Base-by-base conservation (phyloP, 2,113 vertebrate genomes). In the Oophaga pumilio region DNA sequence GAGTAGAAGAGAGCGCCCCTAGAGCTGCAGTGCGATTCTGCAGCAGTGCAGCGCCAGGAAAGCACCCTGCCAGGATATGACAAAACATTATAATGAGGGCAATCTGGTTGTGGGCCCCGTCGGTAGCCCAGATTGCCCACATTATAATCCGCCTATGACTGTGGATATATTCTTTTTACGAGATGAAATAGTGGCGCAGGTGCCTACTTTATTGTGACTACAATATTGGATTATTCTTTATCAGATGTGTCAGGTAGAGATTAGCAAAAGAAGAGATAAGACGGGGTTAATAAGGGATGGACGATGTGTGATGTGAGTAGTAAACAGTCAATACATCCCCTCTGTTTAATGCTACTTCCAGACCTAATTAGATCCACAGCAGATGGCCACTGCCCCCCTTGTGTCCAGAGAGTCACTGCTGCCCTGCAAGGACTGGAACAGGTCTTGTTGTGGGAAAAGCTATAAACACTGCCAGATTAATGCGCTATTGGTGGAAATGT, bases 401-500 rank as follows among this genome's bases (percentile, higher is more conserved):
- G 50, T 86, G 60, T 78, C 43, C 76, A 68, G 85, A 86, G 53
- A 79, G 60, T 56, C 60, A 78, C 43, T 12, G 17, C 60, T 53
- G 74, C n/a, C 85, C 85, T 79, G 33, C 85, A 28, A 69, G 69
- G 85, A 79, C 60, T 76, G 79, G 85, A 79, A 79, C 85, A 69
- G 56, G 76, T 79, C 84, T 33, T 52, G n/a, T 22, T 53, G 57
- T 28, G 66, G 49, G 83, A 74, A 60, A 17, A 22, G 33, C 33
- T 68, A 49, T 11, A 64, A 64, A 50, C 79, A 43, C 79, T 13
- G 62, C 26, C 81, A 68, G 33, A 82, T n/a, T 64, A 66, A 68
- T 52, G 59, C 20, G 79, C 59, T 66, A 82, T 50, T 82, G 28
- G 64, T 49, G 62, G 49, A 83, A 52, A 83, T 49, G 24, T 68